Base-by-base conservation (phyloP, 2,888 invertebrate genomes). In the Drosophila peninsularis region DNA sequence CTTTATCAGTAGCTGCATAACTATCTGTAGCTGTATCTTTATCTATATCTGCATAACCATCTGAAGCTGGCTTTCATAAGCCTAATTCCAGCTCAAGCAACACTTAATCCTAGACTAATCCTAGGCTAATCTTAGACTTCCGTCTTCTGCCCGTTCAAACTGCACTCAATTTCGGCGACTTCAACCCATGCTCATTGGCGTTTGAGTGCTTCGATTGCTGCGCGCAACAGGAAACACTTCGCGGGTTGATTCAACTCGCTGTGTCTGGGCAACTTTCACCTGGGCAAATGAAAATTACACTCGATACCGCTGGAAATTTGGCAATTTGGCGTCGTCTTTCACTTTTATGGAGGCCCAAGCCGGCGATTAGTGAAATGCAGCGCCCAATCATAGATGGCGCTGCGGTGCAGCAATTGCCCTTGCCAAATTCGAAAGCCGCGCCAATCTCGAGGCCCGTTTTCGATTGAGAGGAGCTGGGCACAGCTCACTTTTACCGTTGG, bases 331-430 rank as follows among this genome's bases (percentile, higher is more conserved):
- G 13, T n/a, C 30, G 57, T 73, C 71, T 79, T 80, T 80, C 80
- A 66, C 72, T 72, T 69, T 78, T 67, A 67, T 72, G 17, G 4
- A 37, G 52, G 37, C 24, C 52, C 52, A 37, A 37, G 78, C 58
- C 45, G 30, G n/a, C 78, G 78, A 78, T 78, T 78, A 64, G 32
- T 34, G 60, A 45, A 57, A 69, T 69, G 66, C 62, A 77, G 58
- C 60, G 73, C 36, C 61, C 80, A 80, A 72, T 80, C 77, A 69
- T 50, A 66, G 69, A 63, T 69, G 73, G 56, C 49, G 73, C 52
- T 79, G 56, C 42, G 42, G 44, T 78, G 62, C 73, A 61, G 13
- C 60, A 24, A 37, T 34, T 49, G 66, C 75, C 78, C 78, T 75
- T 78, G 19, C 58, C 30, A 62, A 17, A 53, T 73, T 65, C 9